Base-by-base conservation (phyloP, 2,113 vertebrate genomes). In the Polyodon spathula region DNA sequence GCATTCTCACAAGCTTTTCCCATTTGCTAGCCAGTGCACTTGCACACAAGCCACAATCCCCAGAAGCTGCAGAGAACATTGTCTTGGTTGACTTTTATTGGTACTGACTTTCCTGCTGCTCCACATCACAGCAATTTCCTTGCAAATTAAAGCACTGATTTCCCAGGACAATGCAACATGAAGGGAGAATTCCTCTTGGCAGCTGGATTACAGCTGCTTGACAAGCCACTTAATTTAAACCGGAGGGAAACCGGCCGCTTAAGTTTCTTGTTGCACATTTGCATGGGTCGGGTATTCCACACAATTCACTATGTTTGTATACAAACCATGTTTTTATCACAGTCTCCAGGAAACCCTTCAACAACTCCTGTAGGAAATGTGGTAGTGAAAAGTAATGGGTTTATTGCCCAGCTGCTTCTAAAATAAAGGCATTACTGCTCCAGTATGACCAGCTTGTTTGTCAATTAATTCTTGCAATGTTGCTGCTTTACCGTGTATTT, bases 91-190 rank as follows among this genome's bases (percentile, higher is more conserved):
- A 73, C 69, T 74, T 70, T 77, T 67, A 78, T 69, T 74, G 68
- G 72, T 78, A 73, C 71, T 68, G 73, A 78, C 75, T 76, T 70
- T 64, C 53, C 76, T 76, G 71, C 68, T 77, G 50, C 71, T 75
- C 62, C 68, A 73, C 74, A 78, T 78, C 68, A 72, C 66, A 69
- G 67, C 69, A 70, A 75, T 80, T 76, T 77, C 68, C 65, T 59
- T 55, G 61, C 70, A 71, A 80, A 78, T 81, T 75, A 75, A 73
- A 78, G 63, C 56, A 65, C 55, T 63, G 44, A 62, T 66, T 60
- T 60, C 72, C 72, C 68, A 62, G 56, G 67, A 61, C 56, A 63
- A 15, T 40, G 61, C 52, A 40, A 48, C 54, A 57, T 41, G 40
- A 42, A 40, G 44, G 44, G 62, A 64, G 62, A 64, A 64, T 64